A percentile compares a stretch with the other conserved stretches of the same genome.
These are phyloP conservation scores for Fundulus diaphanus DNA, from an alignment of 2,797 vertebrate genomes.

Conservation along the genomic window DNA sequence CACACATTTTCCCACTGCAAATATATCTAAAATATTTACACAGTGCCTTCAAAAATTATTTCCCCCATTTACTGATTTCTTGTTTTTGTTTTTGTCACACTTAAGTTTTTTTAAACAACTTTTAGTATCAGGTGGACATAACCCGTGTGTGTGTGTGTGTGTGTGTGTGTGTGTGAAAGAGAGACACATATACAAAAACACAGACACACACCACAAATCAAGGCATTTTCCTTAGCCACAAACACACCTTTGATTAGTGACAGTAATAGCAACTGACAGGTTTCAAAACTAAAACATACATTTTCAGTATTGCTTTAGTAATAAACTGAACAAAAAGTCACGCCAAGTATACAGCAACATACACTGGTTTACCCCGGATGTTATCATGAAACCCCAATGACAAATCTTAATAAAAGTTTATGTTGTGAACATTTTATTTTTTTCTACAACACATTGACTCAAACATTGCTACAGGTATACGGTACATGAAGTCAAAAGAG, in stretches of 20 bases:
- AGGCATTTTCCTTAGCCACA: neutral
- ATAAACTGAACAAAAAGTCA: neutral
- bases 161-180: no score
- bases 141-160: no score
- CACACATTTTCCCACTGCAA: neutral
- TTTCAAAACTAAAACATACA: no score
- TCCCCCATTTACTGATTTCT: neutral
- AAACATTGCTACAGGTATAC: slow-evolving; percentile 62
- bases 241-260: neutral
- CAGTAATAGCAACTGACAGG: no score
- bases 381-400: slow-evolving; percentile 17
- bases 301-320: neutral
- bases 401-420: slow-evolving; percentile 9
- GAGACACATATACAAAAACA: no score
- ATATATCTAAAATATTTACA: no score
- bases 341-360: neutral
- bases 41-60: neutral
- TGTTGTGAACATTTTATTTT: slow-evolving; percentile 69
- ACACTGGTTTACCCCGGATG: neutral
- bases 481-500: slow-evolving; percentile 50
- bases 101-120: neutral
- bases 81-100: neutral
- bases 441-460: slow-evolving; percentile 50
- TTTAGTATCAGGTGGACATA: neutral
- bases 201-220: no score